Evolutionary conservation across 2,888 invertebrate species (phyloP).

Genomic region (Drosophila meridiana): DNA sequence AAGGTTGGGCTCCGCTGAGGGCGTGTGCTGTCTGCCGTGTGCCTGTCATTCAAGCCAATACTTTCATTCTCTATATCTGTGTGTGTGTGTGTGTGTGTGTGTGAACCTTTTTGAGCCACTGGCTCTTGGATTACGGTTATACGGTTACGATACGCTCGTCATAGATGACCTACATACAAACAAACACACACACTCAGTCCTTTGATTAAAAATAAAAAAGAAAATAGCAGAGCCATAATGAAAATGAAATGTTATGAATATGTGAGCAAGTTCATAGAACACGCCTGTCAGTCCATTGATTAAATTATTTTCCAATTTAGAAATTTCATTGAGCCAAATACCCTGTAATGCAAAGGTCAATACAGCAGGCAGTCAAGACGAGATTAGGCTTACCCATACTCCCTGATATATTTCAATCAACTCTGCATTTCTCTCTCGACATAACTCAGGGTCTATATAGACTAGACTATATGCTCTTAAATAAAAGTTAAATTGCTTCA

Average conservation of each 20-base stretch:
- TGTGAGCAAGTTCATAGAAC: slow-evolving; percentile 29
- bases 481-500: neutral
- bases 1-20: slow-evolving; percentile 31
- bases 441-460: neutral
- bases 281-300: slow-evolving; percentile 47
- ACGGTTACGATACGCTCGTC: slow-evolving; percentile 61
- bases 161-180: slow-evolving; percentile 66
- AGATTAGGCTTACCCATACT: neutral
- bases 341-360: slow-evolving; percentile 5
- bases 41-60: slow-evolving; percentile 31
- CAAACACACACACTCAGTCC: slow-evolving; percentile 38
- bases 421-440: neutral
- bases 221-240: slow-evolving; percentile 28
- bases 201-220: slow-evolving; percentile 65
- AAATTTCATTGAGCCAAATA: slow-evolving; percentile 24
- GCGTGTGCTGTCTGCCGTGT: slow-evolving; percentile 26
- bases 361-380: neutral
- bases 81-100: slow-evolving; percentile 28
- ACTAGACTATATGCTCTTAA: too few relatives aligned
- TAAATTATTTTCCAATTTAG: slow-evolving; percentile 70
- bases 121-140: slow-evolving; percentile 46
- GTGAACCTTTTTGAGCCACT: slow-evolving; percentile 60
- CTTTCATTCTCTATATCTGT: neutral
- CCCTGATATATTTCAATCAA: neutral
- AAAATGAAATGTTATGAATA: slow-evolving; percentile 38